Evolutionary conservation across 2,797 vertebrate species (phyloP).

Genomic region (Loris lydekkerianus): DNA sequence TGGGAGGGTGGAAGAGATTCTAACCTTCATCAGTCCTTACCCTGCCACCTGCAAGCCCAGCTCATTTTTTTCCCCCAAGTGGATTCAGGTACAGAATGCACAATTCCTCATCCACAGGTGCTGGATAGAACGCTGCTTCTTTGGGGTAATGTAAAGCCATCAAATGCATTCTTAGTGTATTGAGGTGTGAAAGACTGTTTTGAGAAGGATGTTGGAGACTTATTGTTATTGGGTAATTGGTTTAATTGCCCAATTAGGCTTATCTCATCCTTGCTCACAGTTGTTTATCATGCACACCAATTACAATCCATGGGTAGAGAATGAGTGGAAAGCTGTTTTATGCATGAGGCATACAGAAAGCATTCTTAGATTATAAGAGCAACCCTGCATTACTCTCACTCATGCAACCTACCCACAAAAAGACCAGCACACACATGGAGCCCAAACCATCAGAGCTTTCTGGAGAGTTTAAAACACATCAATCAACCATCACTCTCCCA

Average conservation of each 20-base stretch:
- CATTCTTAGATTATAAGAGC: accelerated
- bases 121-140: accelerated
- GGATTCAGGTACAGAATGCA: accelerated
- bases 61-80: accelerated
- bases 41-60: background rate
- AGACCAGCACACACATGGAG: too few relatives aligned
- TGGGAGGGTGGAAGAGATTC: too few relatives aligned
- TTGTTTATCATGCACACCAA: accelerated
- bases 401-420: accelerated
- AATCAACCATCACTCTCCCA: accelerated
- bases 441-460: too few relatives aligned
- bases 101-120: accelerated
- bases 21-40: too few relatives aligned
- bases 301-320: accelerated
- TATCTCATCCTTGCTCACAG: accelerated
- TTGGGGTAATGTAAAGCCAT: accelerated
- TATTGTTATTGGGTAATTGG: background rate
- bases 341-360: accelerated
- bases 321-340: too few relatives aligned
- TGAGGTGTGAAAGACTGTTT: too few relatives aligned
- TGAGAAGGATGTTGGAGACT: too few relatives aligned
- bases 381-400: accelerated
- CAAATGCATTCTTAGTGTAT: accelerated
- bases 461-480: accelerated
- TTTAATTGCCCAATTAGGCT: accelerated